Percentiles rank a stretch among this genome's conserved stretches.
phyloP scores from a whole-genome alignment of 2,113 vertebrate genomes.

The Rhea americana region DNA sequence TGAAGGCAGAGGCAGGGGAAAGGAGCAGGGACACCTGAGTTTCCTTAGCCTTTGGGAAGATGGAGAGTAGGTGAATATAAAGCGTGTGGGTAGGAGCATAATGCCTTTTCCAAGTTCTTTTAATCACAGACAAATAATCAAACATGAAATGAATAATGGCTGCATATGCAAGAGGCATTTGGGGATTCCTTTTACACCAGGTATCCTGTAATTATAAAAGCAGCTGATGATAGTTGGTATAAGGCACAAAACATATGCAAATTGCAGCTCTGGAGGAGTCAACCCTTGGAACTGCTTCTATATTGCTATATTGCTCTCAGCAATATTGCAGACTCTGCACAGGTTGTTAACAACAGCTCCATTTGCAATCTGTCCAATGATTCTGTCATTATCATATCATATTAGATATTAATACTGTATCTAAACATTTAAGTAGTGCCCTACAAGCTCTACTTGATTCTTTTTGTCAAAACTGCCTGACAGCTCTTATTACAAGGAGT shows the following conservation, averaged over 20 bases:
- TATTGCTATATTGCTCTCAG: too few relatives aligned
- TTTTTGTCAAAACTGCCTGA: not conserved
- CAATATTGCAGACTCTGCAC: not conserved
- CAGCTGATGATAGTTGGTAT: not conserved
- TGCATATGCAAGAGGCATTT: not conserved
- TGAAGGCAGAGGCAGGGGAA: not conserved
- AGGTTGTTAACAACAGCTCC: not conserved
- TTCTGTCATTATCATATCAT: not conserved
- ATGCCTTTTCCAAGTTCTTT: not conserved
- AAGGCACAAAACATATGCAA: not conserved
- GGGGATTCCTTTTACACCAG: not conserved
- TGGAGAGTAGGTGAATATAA: not conserved
- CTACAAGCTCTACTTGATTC: not conserved
- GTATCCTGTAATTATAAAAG: not conserved
- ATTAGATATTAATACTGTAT: not conserved
- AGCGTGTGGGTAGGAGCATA: not conserved
- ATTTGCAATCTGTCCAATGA: not conserved
- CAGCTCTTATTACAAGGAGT: not conserved
- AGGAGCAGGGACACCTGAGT: not conserved
- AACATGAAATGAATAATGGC: not conserved
- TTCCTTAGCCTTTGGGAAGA: not conserved
- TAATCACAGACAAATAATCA: not conserved
- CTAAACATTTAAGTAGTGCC: not conserved
- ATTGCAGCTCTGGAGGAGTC: not conserved
- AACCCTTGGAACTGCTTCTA: not conserved